Evolutionary conservation across 2,888 invertebrate genomes (phyloP), one percentile per base, ranked within the genome.

Genomic region (Troides oblongomaculatus): DNA sequence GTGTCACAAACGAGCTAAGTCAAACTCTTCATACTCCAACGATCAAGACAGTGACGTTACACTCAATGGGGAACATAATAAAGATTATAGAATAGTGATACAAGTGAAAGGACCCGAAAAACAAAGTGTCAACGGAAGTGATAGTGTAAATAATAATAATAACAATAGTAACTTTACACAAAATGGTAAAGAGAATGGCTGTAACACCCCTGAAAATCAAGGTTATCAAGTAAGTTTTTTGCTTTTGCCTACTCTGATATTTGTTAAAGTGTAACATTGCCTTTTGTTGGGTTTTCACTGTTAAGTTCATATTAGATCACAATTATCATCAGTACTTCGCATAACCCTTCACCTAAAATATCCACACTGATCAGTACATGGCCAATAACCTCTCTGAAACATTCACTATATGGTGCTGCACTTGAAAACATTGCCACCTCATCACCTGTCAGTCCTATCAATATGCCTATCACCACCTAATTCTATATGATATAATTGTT

Each of bases 81-180:
- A 86, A 73, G 92, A 92, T 69, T 91, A 97, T 86, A 95, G 96
- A 86, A 96, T 97, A 93, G 96, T 97, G 78, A 97, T 97, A 93
- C 97, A 97, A 92, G 91, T 91, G 73, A 90, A 90, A 74, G 92
- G 91, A 46, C 85, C 88, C 72, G 87, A 92, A 80, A 86, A 91
- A 80, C 84, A 84, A 72, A 89, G 85, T 74, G 83, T 84, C 14
- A 88, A 88, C 72, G 73, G 80, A 12, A 87, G 83, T 71, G 87
- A 87, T 72, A 86, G 78, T 85, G 85, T 87, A 81, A 89, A 87
- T 84, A 84, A 83, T 77, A 86, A 88, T 79, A 85, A 79, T 79
- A 87, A 85, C 79, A 85, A 76, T 78, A 78, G 87, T 82, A 84
- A 92, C 89, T 82, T 93, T 88, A 72, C 92, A 83, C 85, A 85